phyloP scores from a whole-genome alignment of 53 echinoderm and acorn worm genomes.

The Mesocentrotus franciscanus region DNA sequence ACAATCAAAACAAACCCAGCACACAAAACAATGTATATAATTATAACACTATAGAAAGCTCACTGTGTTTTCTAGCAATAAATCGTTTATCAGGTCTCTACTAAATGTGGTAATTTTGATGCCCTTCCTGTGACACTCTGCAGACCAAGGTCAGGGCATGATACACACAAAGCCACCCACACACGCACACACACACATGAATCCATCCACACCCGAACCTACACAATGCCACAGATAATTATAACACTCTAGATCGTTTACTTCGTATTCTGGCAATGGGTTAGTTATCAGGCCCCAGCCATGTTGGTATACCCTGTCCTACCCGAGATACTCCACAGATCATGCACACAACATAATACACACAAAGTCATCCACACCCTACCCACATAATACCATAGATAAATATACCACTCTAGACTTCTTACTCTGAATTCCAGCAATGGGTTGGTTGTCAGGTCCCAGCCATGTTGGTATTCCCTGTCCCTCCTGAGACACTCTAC shows the following conservation, averaged over 20 bases:
- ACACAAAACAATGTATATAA: no score
- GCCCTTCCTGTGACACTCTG: conserved; percentile 71
- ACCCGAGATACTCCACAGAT: conserved; percentile 75
- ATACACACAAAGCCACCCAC: no score
- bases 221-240: neutral
- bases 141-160: conserved; percentile 75
- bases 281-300: conserved; percentile 78
- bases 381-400: neutral
- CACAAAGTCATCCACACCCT: conserved; percentile 30
- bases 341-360: conserved; percentile 63
- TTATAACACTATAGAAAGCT: no score
- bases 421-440: conserved; percentile 60
- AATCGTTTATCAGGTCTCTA: conserved; percentile 64
- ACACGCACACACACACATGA: no score
- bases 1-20: no score
- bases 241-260: neutral
- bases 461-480: conserved; percentile 88
- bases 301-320: conserved; percentile 78
- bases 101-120: conserved; percentile 66
- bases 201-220: neutral
- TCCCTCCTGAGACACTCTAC: conserved; percentile 78
- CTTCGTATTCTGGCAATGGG: conserved; percentile 51
- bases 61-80: no score
- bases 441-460: conserved; percentile 74
- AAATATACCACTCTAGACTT: neutral